Base-by-base conservation (phyloP, 2,113 vertebrate genomes). In the Amphiprion ocellaris region DNA sequence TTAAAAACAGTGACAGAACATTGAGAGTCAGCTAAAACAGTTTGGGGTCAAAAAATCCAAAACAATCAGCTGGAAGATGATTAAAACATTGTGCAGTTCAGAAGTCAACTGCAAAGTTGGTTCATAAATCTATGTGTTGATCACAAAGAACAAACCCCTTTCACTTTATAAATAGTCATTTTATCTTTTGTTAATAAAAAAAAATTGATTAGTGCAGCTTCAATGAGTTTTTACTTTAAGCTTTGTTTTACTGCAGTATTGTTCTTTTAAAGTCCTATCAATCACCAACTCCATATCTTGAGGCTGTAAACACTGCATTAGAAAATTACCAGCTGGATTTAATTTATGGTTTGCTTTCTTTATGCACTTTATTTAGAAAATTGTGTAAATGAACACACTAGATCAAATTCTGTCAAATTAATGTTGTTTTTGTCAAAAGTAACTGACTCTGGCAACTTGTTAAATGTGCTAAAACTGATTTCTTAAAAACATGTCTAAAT, bases 331-430 rank as follows among this genome's bases (percentile, higher is more conserved):
- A 61, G 33, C 46, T 41, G 59, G 39, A 41, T 33, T 69, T 75
- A 65, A 81, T 75, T 81, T 64, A 75, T 64, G 52, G 58, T 69
- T 75, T 69, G 71, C 50, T 53, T 69, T 76, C 39, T 49, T 47
- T 21, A 21, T 54, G 7, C 28, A 1, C 15, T 58, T 63, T 47
- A 62, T 44, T 44, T 44, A 15, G 12, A 14, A 44, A 44, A 44
- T 46, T 37, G 46, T 65, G 26, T n/a, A 60, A 58, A 76, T 59
- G 39, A 75, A 58, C 4, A 66, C 24, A 33, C 15, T 66, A 12
- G 16, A n/a, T 54, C 59, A 63, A 74, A 63, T 33, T 28, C 30
- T 33, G 19, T 41, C 30, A 39, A 15, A 75, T 30, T 33, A 37
- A 44, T n/a, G 9, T 49, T 30, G 3, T 4, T 56, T 74, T 23